Conservation (phyloP, 2,888 invertebrate species). For the Oscheius onirici region DNA sequence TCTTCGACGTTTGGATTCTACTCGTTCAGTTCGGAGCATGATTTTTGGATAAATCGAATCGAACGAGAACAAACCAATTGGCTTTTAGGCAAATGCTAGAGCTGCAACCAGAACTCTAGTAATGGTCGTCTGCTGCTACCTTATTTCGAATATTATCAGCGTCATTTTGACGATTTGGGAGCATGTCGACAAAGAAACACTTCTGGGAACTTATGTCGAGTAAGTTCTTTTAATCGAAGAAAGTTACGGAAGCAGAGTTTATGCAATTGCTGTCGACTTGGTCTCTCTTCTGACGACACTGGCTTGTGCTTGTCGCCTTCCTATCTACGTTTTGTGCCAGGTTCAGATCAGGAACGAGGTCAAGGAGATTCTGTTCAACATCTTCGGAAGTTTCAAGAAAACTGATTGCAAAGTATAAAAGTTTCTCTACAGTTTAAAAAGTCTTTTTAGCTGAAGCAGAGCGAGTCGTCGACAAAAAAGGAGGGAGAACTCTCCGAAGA, state of each 20-base stretch:
- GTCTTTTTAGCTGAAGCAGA: slow-evolving; percentile 8
- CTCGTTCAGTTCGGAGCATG: background rate
- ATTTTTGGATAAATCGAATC: background rate
- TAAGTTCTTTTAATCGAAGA: slow-evolving; percentile 22
- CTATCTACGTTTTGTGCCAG: slow-evolving; percentile 65
- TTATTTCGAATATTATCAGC: slow-evolving; percentile 67
- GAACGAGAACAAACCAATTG: no score
- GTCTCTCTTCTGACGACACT: slow-evolving; percentile 64
- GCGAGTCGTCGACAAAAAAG: background rate
- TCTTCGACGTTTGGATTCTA: background rate
- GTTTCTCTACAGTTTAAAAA: background rate
- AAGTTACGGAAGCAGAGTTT: slow-evolving; percentile 49
- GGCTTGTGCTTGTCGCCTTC: slow-evolving; percentile 68
- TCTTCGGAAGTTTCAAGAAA: slow-evolving; percentile 26
- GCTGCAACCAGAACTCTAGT: slow-evolving; percentile 68
- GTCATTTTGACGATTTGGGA: slow-evolving; percentile 66
- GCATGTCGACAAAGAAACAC: slow-evolving; percentile 59
- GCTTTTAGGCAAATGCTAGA: slow-evolving; percentile 56
- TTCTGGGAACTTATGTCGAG: slow-evolving; percentile 39
- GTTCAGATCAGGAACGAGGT: slow-evolving; percentile 53
- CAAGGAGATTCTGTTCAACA: slow-evolving; percentile 41
- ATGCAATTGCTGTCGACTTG: slow-evolving; percentile 65
- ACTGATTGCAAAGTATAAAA: slow-evolving; percentile 46
- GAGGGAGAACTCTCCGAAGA: slow-evolving; percentile 1
- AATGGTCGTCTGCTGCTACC: slow-evolving; percentile 67